Evolutionary conservation across 2,797 vertebrate genomes (phyloP).

Genomic region (Anomalospiza imberbis): DNA sequence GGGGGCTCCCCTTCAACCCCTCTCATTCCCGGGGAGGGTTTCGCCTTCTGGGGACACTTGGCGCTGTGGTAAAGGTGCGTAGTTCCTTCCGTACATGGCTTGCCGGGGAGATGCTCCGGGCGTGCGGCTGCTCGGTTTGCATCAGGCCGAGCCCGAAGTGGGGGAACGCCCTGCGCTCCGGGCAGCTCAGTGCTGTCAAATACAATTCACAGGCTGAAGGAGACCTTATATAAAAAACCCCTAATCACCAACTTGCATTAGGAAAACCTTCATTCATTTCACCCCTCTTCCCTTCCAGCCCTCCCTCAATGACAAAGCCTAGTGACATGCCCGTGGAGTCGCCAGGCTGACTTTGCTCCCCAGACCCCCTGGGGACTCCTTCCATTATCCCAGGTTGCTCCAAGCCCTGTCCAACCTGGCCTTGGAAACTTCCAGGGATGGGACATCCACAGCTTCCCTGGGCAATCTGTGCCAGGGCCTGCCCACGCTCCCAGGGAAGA

Average conservation of each 20-base stretch:
- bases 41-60: not conserved
- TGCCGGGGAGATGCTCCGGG: not conserved
- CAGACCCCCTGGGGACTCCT: not conserved
- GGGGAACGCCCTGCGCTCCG: not conserved
- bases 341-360: not conserved
- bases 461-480: not conserved
- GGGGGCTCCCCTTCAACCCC: not conserved
- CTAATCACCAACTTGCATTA: no score
- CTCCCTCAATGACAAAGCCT: not conserved
- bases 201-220: not conserved
- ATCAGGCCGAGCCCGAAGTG: not conserved
- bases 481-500: not conserved
- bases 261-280: not conserved
- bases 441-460: not conserved
- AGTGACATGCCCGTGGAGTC: not conserved
- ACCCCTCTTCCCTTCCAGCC: not conserved
- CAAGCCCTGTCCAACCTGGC: not conserved
- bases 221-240: not conserved
- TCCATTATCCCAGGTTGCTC: not conserved
- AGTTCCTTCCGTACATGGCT: rapidly evolving
- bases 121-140: not conserved
- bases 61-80: not conserved
- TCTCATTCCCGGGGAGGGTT: not conserved
- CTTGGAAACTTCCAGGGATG: not conserved
- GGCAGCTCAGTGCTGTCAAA: not conserved